Conservation (phyloP, 2,797 vertebrate genomes). For the Tragopan temminckii region DNA sequence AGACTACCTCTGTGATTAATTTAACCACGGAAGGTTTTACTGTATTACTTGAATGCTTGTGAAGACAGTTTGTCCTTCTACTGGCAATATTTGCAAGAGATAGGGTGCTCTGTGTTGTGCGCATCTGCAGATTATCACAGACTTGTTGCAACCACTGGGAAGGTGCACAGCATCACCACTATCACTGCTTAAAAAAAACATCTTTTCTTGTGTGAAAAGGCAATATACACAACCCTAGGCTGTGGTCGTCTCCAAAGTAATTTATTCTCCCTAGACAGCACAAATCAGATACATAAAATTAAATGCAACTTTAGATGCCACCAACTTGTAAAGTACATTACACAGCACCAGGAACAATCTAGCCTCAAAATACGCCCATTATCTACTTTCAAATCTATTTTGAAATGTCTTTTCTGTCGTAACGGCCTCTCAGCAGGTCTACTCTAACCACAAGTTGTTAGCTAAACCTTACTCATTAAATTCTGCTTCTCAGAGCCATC, state of each 20-base stretch:
- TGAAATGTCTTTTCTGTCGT: background rate
- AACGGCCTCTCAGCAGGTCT: background rate
- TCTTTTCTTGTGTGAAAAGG: background rate
- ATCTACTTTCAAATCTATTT: background rate
- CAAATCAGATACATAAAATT: background rate
- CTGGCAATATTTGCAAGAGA: background rate
- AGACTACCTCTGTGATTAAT: background rate
- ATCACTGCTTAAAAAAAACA: fast-evolving
- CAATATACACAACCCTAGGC: background rate
- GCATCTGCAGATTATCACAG: background rate
- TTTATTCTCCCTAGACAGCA: background rate
- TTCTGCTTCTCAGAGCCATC: background rate
- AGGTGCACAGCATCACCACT: background rate
- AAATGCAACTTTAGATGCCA: background rate
- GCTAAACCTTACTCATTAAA: background rate
- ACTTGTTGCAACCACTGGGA: background rate
- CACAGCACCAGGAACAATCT: background rate
- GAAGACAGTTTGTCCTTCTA: background rate
- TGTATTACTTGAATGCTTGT: background rate
- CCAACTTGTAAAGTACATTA: background rate
- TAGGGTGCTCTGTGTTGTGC: background rate
- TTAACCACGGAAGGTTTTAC: background rate
- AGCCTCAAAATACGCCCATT: background rate
- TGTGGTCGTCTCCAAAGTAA: background rate
- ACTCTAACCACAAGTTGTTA: background rate